Evolutionary conservation across 2,113 vertebrate genomes (phyloP), one percentile per base, ranked within the genome.

Genomic region (Gallinago undulata): DNA sequence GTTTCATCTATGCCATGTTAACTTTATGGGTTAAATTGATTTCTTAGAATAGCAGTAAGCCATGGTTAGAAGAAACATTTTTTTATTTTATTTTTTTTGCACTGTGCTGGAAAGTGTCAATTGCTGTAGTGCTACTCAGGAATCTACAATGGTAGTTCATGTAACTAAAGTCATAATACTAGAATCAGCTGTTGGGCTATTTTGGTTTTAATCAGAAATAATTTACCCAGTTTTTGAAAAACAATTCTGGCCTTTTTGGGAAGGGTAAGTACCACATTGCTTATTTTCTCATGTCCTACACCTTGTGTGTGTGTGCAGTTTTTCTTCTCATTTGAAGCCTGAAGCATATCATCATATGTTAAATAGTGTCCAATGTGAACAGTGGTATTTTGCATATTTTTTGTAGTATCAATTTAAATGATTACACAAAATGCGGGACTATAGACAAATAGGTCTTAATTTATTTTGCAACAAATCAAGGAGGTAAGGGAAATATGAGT

Each of bases 11-110:
- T 59, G 86, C 51, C 72, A 7, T 73, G 74, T 96, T 96, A 96
- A 87, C 56, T 96, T 93, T 94, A 95, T 90, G 21, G 56, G 79
- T 92, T 93, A 87, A 91, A 95, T 81, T 73, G 57, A 94, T 85
- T 94, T 97, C 93, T 93, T 88, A 87, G 51, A 90, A 86, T 43
- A 83, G 47, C 83, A 96, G 48, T 45, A 91, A 94, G 41, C 83
- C 50, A 10, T 73, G 76, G 67, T 94, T 94, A 87, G 45, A 94
- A 90, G 75, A 86, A 97, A 89, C 35, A 72, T 43, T 43, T 16
- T 15, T 43, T 15, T 43, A 28, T 10, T 47, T 47, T n/a, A n/a
- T 48, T 64, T 31, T 75, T 84, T 75, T 48, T 69, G 4, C 9
- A 7, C 43, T 35, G 39, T 89, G 96, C 94, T 87, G 43, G 56